A percentile compares a stretch with the other conserved stretches of the same genome.
Conservation (phyloP, 2,888 invertebrate species). For the Julus scanicus region DNA sequence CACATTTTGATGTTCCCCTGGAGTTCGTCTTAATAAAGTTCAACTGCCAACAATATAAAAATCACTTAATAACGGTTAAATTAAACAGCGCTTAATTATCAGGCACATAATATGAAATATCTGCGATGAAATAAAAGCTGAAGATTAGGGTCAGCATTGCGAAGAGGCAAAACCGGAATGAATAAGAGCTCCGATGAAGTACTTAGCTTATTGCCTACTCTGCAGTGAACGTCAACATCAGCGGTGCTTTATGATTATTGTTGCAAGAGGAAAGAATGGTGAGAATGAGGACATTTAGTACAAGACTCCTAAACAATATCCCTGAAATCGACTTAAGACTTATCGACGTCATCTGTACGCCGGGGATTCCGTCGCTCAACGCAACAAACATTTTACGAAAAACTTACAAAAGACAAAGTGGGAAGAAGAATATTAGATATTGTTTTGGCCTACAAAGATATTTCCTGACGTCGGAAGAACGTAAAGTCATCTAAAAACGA, state of each 20-base stretch:
- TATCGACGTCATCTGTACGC: not conserved
- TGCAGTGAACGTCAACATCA: not conserved
- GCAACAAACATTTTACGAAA: not conserved
- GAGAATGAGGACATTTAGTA: not conserved
- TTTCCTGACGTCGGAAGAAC: not conserved
- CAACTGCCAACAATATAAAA: too few relatives aligned
- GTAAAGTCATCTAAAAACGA: not conserved
- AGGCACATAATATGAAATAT: too few relatives aligned
- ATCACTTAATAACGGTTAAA: too few relatives aligned
- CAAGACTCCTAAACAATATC: not conserved
- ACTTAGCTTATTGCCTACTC: not conserved
- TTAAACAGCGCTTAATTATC: too few relatives aligned
- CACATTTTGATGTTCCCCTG: too few relatives aligned
- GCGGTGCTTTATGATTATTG: not conserved
- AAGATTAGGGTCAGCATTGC: too few relatives aligned
- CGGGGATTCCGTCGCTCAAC: not conserved
- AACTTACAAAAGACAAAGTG: not conserved
- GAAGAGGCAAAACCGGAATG: not conserved
- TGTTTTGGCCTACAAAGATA: not conserved
- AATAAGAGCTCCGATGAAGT: not conserved
- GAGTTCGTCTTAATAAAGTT: too few relatives aligned
- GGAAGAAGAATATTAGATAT: slow-evolving; percentile 33
- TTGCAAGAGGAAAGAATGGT: not conserved
- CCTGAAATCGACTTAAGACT: slow-evolving; percentile 4
- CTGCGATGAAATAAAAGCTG: too few relatives aligned